These are phyloP conservation scores for Drosophila parvula DNA, from an alignment of 1,140 invertebrate genomes.

Conservation along the genomic window DNA sequence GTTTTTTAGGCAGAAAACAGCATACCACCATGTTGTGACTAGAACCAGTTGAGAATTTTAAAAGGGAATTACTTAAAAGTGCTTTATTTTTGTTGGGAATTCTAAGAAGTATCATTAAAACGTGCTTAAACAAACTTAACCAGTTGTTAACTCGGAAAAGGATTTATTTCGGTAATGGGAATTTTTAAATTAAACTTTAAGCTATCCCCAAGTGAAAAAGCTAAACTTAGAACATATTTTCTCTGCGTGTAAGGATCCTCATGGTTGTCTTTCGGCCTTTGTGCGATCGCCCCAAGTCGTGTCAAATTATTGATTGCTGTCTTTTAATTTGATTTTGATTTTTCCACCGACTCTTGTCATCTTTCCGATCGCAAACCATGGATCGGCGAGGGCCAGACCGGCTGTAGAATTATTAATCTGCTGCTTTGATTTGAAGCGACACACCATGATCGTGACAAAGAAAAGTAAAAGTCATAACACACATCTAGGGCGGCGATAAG, in stretches of 20 bases:
- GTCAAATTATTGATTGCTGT: slow-evolving; percentile 78
- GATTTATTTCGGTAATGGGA: too few species aligned
- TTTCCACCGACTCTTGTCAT: slow-evolving; percentile 58
- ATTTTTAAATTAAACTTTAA: too few species aligned
- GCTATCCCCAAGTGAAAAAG: too few species aligned
- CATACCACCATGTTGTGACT: background rate
- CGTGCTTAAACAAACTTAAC: too few species aligned
- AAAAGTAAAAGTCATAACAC: slow-evolving; percentile 82
- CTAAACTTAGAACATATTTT: too few species aligned
- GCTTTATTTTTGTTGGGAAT: too few species aligned
- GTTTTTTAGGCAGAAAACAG: too few species aligned
- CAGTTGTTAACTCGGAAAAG: too few species aligned
- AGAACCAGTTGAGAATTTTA: background rate
- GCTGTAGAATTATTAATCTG: slow-evolving; percentile 51
- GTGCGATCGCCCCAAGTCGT: slow-evolving; percentile 55
- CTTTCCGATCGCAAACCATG: slow-evolving; percentile 58
- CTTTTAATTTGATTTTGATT: slow-evolving; percentile 80
- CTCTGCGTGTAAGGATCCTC: slow-evolving; percentile 18
- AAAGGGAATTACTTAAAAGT: background rate
- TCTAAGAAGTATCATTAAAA: too few species aligned
- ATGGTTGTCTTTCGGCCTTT: slow-evolving; percentile 32
- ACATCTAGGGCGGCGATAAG: slow-evolving; percentile 54
- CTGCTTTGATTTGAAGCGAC: slow-evolving; percentile 75
- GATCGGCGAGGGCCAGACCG: slow-evolving; percentile 8
- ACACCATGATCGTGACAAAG: slow-evolving; percentile 63